Evolutionary conservation across 2,888 invertebrate genomes (phyloP), one percentile per base, ranked within the genome.

Genomic region (Zeuzera pyrina): DNA sequence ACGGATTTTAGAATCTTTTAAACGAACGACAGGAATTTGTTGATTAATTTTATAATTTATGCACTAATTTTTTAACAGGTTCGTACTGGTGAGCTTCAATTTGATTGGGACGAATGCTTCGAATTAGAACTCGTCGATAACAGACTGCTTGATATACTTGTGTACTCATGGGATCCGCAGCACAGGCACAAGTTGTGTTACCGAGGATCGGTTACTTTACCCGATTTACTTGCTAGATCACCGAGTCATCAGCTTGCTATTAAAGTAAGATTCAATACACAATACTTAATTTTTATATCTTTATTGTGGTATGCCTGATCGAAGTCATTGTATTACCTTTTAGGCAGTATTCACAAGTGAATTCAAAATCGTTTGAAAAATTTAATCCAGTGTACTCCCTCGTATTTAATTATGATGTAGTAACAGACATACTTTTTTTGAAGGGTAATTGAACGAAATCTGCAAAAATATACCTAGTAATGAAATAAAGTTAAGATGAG

Each of bases 91-190:
- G 97, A 97, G 67, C 87, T 97, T 28, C 95, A 96, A 64, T 98
- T 98, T 70, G 97, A 98, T 74, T 99, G 99, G 99, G 97, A 98
- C 64, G 99, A 99, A 70, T 95, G 96, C 10, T 99, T 99, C 64
- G 98, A 99, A 66, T 84, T 99, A 54, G 98, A 99, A 64, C 85
- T 98, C 40, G 95, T 97, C 25, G 93, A 95, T 58, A 97, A 97
- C 60, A 90, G 94, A 52, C 96, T 98, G 69, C 84, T 98, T 45
- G 97, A 98, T 61, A 92, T 99, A 45, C 87, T 98, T 46, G 95
- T 99, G 30, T 99, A 99, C 78, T 97, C 97, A 4, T 99, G 99
- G 99, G 98, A 99, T 83, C 98, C 98, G 1, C 97, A 98, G 69
- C 95, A 95, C 63, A 88, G 98, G 54, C 98, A 97, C 83, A 95